These are phyloP conservation scores for Indri indri DNA, from an alignment of 2,113 vertebrate species.

Conservation along the genomic window DNA sequence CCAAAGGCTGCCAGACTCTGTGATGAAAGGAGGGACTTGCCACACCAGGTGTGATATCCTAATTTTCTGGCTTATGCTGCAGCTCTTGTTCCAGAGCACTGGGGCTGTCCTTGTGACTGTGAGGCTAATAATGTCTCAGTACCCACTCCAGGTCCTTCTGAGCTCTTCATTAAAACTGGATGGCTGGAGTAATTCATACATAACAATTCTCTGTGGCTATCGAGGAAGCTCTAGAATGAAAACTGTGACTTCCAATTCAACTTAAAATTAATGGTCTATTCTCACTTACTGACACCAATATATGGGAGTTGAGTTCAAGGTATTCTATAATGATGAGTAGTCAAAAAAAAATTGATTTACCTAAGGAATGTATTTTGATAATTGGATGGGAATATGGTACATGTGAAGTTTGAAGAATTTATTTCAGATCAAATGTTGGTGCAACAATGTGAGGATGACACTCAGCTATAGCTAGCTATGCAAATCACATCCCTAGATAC, in stretches of 20 bases:
- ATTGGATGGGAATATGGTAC: not conserved
- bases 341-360: constrained; percentile 8
- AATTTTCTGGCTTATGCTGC: not conserved
- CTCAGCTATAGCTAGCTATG: not conserved
- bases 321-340: not conserved
- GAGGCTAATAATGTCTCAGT: not conserved
- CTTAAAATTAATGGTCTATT: not conserved
- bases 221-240: not conserved
- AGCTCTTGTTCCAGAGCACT: not conserved
- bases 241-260: not conserved
- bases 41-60: not conserved
- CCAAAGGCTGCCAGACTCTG: not conserved
- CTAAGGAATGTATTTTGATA: not conserved
- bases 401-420: not conserved
- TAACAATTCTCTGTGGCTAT: not conserved
- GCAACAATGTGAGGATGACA: not conserved
- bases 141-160: not conserved
- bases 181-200: not conserved
- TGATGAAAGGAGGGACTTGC: not conserved
- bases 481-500: not conserved
- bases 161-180: not conserved
- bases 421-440: not conserved
- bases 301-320: not conserved
- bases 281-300: not conserved
- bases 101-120: not conserved